Conservation (phyloP, 1,140 invertebrate species). For the Apis laboriosa region DNA sequence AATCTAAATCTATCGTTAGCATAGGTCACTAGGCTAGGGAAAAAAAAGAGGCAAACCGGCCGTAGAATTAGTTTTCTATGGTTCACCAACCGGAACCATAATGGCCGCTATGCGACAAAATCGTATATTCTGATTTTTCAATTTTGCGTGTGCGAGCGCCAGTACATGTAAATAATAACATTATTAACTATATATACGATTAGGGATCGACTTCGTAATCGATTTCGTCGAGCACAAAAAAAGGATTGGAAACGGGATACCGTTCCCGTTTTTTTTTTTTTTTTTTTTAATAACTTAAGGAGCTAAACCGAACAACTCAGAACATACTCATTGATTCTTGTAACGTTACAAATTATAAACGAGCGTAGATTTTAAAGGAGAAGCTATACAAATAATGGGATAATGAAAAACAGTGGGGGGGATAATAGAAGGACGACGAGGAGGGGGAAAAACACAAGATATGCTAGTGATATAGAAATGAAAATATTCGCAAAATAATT, state of each 20-base stretch:
- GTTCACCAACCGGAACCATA: background rate
- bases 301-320: constrained; percentile 65
- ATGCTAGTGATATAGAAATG: constrained; percentile 20
- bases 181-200: background rate
- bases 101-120: background rate
- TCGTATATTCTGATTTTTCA: background rate
- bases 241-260: background rate
- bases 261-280: background rate
- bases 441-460: background rate
- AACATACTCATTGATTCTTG: constrained; percentile 74
- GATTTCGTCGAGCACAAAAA: constrained; percentile 48
- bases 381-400: background rate
- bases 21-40: constrained; percentile 31
- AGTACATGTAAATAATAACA: constrained; percentile 52
- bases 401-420: too few relatives aligned
- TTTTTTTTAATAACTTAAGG: background rate
- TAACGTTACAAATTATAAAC: constrained; percentile 66
- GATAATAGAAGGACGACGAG: background rate
- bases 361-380: constrained; percentile 64
- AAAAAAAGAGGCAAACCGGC: background rate
- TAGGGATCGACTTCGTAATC: constrained; percentile 28
- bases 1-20: constrained; percentile 56
- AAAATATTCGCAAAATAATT: background rate
- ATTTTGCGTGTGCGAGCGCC: constrained; percentile 27
- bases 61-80: too few relatives aligned